Percentiles rank a stretch among this genome's conserved stretches.
phyloP scores from a whole-genome alignment of 1,140 invertebrate genomes.

The Zeugodacus cucurbitae region DNA sequence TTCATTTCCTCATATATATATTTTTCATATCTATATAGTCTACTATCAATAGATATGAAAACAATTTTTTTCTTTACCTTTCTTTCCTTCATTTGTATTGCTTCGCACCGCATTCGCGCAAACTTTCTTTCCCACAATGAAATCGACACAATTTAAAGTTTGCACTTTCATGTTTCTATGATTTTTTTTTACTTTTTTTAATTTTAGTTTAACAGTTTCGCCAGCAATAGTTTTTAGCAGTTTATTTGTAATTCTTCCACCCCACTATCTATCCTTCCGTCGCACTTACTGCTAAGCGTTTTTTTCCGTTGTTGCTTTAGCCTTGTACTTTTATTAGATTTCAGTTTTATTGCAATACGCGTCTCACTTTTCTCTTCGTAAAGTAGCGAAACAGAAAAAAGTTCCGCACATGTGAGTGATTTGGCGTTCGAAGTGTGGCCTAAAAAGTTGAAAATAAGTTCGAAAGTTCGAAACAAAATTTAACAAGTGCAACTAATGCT shows the following conservation, averaged over 20 bases:
- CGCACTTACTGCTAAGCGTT: not conserved
- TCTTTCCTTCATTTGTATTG: not conserved
- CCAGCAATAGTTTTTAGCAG: not conserved
- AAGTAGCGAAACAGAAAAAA: not conserved
- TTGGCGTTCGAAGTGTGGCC: not conserved
- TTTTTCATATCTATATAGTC: too few species aligned
- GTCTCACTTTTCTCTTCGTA: not conserved
- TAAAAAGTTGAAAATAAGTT: too few species aligned
- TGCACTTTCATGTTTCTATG: not conserved
- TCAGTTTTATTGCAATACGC: constrained; percentile 17
- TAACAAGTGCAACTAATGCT: too few species aligned
- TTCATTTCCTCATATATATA: too few species aligned
- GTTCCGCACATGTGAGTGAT: not conserved
- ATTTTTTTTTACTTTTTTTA: not conserved
- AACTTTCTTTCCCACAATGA: constrained; percentile 10
- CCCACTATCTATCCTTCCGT: not conserved
- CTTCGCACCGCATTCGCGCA: not conserved
- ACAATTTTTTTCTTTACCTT: not conserved
- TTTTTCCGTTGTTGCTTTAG: not conserved
- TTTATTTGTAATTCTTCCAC: not conserved
- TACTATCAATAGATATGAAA: too few species aligned
- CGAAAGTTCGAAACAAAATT: too few species aligned
- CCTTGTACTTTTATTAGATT: not conserved
- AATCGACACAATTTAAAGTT: constrained; percentile 18
- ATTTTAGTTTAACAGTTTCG: not conserved